Base-by-base conservation (phyloP, 2,888 invertebrate genomes). In the Eretmocerus hayati region DNA sequence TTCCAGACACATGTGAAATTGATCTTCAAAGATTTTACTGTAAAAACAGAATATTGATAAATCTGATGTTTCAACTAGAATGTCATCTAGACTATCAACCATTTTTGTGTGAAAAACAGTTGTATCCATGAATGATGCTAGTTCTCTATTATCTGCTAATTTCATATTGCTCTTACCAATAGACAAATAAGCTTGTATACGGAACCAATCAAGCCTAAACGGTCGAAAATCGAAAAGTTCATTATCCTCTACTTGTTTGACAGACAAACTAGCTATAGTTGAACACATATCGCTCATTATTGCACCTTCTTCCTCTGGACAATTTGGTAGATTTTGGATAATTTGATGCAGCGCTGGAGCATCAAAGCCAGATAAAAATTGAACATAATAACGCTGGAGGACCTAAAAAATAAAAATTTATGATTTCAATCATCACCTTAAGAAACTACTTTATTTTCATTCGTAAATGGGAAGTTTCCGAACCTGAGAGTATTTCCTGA, bases 1-100 rank as follows among this genome's bases (percentile, higher is more conserved):
- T 71, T 97, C 96, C 58, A 99, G 77, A 72, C 97, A 97, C 90
- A 94, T 92, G 65, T 94, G 94, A 70, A 99, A 97, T 72, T 97
- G 96, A 63, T 90, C 93, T 71, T 97, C 94, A 74, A 97, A 96
- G 70, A 93, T 90, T 75, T 90, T 87, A 64, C 86, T 94, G 72
- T 95, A 96, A 68, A 97, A 97, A 71, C 97, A 99, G 70, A 97
- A 97, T 56, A 97, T 84, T 1, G 96, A 96, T 16, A 99, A 77
- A 75, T 99, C 97, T 0, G 96, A 95, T 3, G 95, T 92, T 72
- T 99, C 97, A 2, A 90, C 87, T 60, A 99, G 78, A 69, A 99
- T 89, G 72, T 97, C 95, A 73, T 97, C 97, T 42, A 99, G 79
- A 70, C 90, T 90, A 69, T 99, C 99, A 2, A 99, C 94, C 85